Evolutionary conservation across 1,140 invertebrate species (phyloP).

Genomic region (Hesperophylax magnus): DNA sequence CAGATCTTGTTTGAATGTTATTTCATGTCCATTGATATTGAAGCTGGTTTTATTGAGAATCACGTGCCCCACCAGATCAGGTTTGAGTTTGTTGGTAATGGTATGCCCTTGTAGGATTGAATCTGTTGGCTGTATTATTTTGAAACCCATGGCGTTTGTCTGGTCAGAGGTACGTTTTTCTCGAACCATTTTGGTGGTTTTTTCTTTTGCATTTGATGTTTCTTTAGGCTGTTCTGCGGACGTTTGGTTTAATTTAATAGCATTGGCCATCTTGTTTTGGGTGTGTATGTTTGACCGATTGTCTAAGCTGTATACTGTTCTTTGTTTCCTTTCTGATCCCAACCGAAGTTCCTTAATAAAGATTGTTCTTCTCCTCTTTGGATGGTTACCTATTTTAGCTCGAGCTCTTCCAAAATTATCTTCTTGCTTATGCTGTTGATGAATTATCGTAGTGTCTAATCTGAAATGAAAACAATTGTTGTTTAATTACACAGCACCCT

Average conservation of each 20-base stretch:
- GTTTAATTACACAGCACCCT: no score
- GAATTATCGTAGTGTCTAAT: background rate
- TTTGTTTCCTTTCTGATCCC: background rate
- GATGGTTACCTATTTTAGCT: background rate
- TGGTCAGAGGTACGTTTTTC: constrained; percentile 40
- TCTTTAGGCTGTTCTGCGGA: background rate
- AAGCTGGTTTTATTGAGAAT: constrained; percentile 51
- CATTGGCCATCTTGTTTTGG: no score
- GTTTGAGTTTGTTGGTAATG: constrained; percentile 50
- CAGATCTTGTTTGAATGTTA: constrained; percentile 40
- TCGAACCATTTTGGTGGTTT: constrained; percentile 1
- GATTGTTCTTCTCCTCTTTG: background rate
- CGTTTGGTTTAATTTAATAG: background rate
- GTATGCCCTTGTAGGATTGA: constrained; percentile 50
- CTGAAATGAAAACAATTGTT: background rate
- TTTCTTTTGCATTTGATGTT: background rate
- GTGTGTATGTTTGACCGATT: background rate
- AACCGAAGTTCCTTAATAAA: background rate
- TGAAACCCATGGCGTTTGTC: constrained; percentile 45
- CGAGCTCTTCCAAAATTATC: background rate
- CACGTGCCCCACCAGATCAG: constrained; percentile 44
- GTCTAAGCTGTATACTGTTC: background rate
- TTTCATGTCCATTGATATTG: constrained; percentile 47
- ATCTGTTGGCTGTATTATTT: constrained; percentile 51
- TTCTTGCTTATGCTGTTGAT: background rate